A percentile compares a stretch with the other conserved stretches of the same genome.
Evolutionary conservation across 2,797 vertebrate genomes (phyloP).

Genomic region (Allobates femoralis): DNA sequence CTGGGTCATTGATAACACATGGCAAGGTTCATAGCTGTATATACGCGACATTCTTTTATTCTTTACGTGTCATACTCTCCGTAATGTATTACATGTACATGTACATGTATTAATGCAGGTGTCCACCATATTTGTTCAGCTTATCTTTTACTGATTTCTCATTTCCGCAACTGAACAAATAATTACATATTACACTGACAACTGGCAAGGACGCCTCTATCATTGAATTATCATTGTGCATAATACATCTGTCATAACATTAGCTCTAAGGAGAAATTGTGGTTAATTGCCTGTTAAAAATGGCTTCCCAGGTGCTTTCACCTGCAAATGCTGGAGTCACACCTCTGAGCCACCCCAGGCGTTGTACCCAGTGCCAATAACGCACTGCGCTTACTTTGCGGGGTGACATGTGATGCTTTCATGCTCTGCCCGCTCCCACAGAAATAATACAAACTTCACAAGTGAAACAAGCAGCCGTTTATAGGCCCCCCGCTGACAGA

Average conservation of each 20-base stretch:
- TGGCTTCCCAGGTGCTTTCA: conserved; percentile 19
- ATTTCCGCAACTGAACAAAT: neutral
- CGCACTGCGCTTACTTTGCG: neutral
- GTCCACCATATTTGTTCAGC: neutral
- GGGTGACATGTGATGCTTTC: conserved; percentile 17
- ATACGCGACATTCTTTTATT: too few relatives aligned
- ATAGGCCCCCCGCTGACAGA: conserved; percentile 14
- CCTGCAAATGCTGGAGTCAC: conserved; percentile 8
- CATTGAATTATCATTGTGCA: neutral
- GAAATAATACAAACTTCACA: conserved; percentile 31
- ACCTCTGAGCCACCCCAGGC: conserved; percentile 7
- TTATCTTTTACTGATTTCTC: neutral
- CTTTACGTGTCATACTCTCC: neutral
- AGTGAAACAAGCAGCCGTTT: conserved; percentile 33
- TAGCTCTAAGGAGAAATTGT: conserved; percentile 9
- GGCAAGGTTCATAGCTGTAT: too few relatives aligned
- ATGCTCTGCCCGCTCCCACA: conserved; percentile 22
- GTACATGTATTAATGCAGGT: neutral
- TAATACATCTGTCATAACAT: conserved; percentile 43
- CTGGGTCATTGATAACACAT: too few relatives aligned
- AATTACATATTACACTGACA: conserved; percentile 1
- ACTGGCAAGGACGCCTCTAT: neutral
- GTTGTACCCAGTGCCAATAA: conserved; percentile 10
- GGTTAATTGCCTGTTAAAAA: conserved; percentile 33
- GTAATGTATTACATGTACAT: neutral